phyloP scores from a whole-genome alignment of 1,140 invertebrate genomes.

The Caenorhabditis latens region DNA sequence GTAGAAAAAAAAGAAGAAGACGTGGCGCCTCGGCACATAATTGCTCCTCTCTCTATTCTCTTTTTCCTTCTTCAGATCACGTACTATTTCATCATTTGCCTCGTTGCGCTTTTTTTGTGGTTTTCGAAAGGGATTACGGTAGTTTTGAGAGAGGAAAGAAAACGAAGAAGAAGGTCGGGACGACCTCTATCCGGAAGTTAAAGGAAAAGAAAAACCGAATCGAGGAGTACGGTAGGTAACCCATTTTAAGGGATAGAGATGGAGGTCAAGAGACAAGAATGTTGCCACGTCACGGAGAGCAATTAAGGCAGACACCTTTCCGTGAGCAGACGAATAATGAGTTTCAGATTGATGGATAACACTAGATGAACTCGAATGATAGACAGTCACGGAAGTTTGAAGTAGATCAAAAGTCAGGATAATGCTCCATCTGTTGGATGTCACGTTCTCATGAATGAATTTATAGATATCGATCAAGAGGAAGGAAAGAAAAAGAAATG shows the following conservation, averaged over 20 bases:
- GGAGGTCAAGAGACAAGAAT: not conserved
- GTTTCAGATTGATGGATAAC: not conserved
- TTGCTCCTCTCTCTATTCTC: constrained; percentile 27
- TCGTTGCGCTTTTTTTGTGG: constrained; percentile 44
- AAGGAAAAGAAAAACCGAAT: not conserved
- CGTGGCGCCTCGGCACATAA: constrained; percentile 49
- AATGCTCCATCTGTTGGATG: not conserved
- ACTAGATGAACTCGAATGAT: not conserved
- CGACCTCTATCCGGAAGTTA: constrained; percentile 13
- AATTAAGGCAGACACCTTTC: not conserved
- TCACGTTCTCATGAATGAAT: not conserved
- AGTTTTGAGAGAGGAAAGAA: constrained; percentile 33
- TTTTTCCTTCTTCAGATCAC: not conserved
- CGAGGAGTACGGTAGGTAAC: not conserved
- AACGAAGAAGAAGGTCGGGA: constrained; percentile 4
- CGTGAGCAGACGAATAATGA: not conserved
- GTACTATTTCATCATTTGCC: constrained; percentile 5
- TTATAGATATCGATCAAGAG: too few species aligned
- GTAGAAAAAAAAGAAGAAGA: constrained; percentile 16
- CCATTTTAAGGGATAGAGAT: not conserved
- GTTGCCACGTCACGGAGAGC: not conserved
- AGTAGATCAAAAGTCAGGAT: not conserved
- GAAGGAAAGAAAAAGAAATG: too few species aligned
- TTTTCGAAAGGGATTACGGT: constrained; percentile 36
- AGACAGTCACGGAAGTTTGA: not conserved